Conservation (phyloP, 23 tunicate species). For the Clavelina lepadiformis region DNA sequence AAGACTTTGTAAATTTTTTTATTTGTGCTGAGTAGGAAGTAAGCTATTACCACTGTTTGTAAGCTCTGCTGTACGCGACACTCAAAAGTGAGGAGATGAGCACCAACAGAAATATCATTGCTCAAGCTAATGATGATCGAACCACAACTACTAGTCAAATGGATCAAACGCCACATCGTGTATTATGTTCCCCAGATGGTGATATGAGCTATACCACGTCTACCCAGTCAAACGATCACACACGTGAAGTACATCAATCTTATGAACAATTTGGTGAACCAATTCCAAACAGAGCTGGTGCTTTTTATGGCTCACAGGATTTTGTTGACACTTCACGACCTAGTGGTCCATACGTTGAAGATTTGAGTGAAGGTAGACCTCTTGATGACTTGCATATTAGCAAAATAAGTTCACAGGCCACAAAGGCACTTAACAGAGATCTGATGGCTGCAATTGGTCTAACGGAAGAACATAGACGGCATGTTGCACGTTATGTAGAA, state of each 20-base stretch:
- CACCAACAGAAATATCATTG: neutral
- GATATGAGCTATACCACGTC: no score
- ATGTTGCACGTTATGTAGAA: neutral
- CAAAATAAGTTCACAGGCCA: neutral
- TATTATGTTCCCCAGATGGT: no score
- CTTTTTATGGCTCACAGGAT: neutral
- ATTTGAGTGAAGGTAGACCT: neutral
- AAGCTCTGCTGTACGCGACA: no score
- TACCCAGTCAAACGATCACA: no score
- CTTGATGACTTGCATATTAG: constrained; percentile 1
- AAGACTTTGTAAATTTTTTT: no score
- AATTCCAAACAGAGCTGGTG: neutral
- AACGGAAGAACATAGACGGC: neutral
- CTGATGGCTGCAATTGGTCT: neutral
- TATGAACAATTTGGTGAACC: neutral
- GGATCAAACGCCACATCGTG: neutral
- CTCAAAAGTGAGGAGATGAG: no score
- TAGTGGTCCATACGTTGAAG: neutral
- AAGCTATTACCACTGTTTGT: no score
- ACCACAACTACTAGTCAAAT: neutral
- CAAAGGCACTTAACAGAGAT: neutral
- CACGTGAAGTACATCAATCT: neutral
- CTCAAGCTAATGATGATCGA: neutral
- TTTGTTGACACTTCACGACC: neutral
- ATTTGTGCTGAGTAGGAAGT: no score